Percentiles rank a stretch among this genome's conserved stretches.
These are phyloP conservation scores for Pteruthius melanotis DNA, from an alignment of 2,113 vertebrate genomes.

Conservation along the genomic window DNA sequence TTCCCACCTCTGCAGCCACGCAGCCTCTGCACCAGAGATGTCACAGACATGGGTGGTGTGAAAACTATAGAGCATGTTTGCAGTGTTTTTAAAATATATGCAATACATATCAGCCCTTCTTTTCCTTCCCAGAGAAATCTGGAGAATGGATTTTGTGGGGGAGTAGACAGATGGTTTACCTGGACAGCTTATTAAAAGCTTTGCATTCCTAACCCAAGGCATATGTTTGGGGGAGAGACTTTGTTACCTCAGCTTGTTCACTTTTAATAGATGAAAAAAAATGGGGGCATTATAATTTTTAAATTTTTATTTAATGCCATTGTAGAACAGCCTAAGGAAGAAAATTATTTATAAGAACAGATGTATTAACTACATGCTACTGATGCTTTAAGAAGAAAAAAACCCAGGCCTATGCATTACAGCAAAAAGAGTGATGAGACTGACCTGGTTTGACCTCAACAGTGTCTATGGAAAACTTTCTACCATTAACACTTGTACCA, in stretches of 20 bases:
- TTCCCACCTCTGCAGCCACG: background rate
- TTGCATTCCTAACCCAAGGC: background rate
- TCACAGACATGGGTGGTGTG: background rate
- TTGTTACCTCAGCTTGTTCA: background rate
- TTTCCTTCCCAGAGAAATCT: background rate
- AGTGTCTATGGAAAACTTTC: background rate
- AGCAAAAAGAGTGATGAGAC: background rate
- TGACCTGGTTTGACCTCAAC: background rate
- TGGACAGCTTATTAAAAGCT: background rate
- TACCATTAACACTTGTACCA: background rate
- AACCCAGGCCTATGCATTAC: background rate
- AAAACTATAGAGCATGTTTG: background rate
- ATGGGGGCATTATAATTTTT: rapidly evolving
- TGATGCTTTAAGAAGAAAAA: background rate
- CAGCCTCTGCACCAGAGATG: too few relatives aligned
- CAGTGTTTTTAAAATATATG: rapidly evolving
- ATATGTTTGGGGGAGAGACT: rapidly evolving
- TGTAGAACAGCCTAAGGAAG: background rate
- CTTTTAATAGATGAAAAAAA: background rate
- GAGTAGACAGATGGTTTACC: background rate
- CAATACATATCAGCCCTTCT: rapidly evolving
- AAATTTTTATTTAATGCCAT: background rate
- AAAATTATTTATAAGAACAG: background rate
- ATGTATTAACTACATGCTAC: background rate
- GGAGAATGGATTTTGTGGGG: background rate